A percentile compares a stretch with the other conserved stretches of the same genome.
These are phyloP conservation scores for Squalus acanthias DNA, from an alignment of 2,797 vertebrate genomes.

Conservation along the genomic window DNA sequence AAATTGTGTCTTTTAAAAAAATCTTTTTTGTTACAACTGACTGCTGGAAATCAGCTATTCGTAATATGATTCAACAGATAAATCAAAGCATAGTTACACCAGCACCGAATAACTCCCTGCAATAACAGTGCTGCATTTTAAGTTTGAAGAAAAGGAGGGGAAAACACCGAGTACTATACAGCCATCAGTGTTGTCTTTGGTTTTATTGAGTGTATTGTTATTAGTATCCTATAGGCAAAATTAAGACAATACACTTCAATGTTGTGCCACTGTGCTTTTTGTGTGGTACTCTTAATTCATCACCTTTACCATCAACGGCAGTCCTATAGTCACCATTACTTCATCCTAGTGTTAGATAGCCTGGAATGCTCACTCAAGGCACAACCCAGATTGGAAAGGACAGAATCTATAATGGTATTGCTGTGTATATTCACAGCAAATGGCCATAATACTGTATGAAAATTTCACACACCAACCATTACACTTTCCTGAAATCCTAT, in stretches of 20 bases:
- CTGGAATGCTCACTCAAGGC: background rate
- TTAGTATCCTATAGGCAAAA: background rate
- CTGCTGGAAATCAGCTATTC: background rate
- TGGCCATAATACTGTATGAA: background rate
- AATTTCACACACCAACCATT: background rate
- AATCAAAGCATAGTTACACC: background rate
- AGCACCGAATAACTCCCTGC: background rate
- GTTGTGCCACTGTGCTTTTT: background rate
- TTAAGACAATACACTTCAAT: background rate
- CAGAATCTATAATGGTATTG: background rate
- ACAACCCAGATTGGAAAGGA: background rate
- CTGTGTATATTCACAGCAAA: background rate
- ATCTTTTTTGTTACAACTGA: background rate
- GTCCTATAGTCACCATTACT: background rate
- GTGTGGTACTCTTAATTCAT: too few relatives aligned
- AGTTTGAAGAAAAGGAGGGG: background rate
- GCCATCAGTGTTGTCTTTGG: background rate
- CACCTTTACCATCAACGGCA: too few relatives aligned
- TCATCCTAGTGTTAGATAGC: background rate
- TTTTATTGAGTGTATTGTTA: background rate
- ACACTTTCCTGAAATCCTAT: background rate
- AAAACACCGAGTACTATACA: too few relatives aligned
- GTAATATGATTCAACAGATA: background rate
- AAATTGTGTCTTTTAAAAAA: constrained; percentile 11
- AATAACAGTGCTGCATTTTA: background rate